phyloP scores from a whole-genome alignment of 2,113 vertebrate species.

The Dipodomys merriami region DNA sequence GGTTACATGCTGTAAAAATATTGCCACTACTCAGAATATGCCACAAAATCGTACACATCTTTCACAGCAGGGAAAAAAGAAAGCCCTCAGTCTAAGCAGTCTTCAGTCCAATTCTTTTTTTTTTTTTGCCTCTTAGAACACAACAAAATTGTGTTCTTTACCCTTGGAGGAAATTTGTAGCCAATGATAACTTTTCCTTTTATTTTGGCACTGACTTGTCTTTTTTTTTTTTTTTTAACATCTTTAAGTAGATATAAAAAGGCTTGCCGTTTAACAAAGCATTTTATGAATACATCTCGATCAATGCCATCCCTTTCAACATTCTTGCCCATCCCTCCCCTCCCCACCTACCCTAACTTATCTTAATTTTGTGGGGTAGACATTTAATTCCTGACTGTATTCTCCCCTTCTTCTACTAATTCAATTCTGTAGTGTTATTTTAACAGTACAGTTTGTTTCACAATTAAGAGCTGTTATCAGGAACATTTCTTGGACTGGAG shows the following conservation, averaged over 20 bases:
- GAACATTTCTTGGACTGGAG: constrained; percentile 78
- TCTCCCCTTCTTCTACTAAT: no score
- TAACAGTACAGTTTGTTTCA: constrained; percentile 78
- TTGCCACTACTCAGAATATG: not conserved
- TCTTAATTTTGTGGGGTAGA: no score
- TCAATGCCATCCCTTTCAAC: no score
- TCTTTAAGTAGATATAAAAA: no score
- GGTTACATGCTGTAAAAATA: not conserved
- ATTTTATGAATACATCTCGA: no score
- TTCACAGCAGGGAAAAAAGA: constrained; percentile 31
- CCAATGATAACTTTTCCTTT: constrained; percentile 64
- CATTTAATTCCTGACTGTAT: no score
- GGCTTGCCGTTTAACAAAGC: no score
- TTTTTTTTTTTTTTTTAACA: no score
- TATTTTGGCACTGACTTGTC: constrained; percentile 64
- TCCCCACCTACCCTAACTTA: no score
- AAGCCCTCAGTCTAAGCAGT: not conserved
- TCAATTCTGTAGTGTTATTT: constrained; percentile 78
- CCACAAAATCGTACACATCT: not conserved
- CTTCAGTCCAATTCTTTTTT: not conserved
- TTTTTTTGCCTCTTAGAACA: constrained; percentile 43
- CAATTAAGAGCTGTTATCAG: constrained; percentile 82
- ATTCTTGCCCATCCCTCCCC: no score
- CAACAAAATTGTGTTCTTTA: constrained; percentile 48
- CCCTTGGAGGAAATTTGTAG: constrained; percentile 33